phyloP scores from a whole-genome alignment of 2,113 vertebrate genomes.

The Isurus oxyrinchus region DNA sequence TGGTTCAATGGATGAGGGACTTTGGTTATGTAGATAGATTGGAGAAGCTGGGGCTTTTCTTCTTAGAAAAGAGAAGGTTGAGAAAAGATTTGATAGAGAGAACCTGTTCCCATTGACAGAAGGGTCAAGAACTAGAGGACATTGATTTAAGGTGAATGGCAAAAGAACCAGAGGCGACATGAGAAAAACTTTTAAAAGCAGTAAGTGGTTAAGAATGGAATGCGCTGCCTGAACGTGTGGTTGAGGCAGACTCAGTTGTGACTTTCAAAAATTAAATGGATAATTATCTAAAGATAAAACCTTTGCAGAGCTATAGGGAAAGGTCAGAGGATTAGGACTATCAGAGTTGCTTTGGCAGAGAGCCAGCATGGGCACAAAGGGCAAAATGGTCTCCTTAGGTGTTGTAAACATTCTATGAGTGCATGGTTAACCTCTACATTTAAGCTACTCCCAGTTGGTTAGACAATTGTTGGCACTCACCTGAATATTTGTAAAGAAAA shows the following conservation, averaged over 20 bases:
- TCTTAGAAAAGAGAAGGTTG: neutral
- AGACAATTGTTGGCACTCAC: neutral
- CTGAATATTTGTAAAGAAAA: neutral
- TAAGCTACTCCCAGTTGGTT: neutral
- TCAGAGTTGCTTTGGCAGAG: neutral
- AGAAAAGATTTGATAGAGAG: neutral
- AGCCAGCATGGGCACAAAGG: neutral
- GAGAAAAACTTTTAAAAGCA: neutral
- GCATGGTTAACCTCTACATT: neutral
- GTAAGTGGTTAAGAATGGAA: neutral
- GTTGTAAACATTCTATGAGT: neutral
- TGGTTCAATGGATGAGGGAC: neutral
- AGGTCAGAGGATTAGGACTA: neutral
- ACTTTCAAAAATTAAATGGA: neutral
- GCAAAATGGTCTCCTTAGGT: neutral
- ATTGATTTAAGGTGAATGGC: neutral
- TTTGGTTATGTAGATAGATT: neutral
- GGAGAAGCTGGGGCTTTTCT: neutral
- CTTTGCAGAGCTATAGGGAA: neutral
- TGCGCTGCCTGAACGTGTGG: neutral
- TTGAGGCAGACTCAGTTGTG: neutral
- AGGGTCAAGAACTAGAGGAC: neutral
- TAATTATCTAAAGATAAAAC: neutral
- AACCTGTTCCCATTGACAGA: neutral
- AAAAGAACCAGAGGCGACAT: neutral